These are phyloP conservation scores for Axea sp. DNA, from an alignment of 2,888 invertebrate species.

Conservation along the genomic window DNA sequence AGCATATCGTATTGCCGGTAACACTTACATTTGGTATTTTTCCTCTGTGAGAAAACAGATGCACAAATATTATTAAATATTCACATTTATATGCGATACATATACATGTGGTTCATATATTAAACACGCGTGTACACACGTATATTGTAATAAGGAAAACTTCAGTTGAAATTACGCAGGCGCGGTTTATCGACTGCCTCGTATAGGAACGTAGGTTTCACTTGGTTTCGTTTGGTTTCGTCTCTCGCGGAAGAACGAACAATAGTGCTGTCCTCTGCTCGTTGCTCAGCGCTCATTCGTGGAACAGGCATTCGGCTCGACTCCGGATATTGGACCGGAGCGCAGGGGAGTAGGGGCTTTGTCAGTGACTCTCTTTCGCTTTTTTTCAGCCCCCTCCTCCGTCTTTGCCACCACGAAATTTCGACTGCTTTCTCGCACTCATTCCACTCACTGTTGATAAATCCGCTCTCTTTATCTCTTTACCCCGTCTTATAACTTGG, in stretches of 20 bases:
- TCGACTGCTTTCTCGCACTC: conserved; percentile 24
- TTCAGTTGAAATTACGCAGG: conserved; percentile 67
- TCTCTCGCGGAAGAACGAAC: conserved; percentile 71
- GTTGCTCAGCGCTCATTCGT: conserved; percentile 65
- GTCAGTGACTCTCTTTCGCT: conserved; percentile 56
- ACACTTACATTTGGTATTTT: background rate
- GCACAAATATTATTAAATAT: conserved; percentile 6
- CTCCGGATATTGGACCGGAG: conserved; percentile 73
- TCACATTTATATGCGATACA: background rate
- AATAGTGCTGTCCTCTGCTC: conserved; percentile 69
- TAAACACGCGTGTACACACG: too few species aligned
- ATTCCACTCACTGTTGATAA: conserved; percentile 46
- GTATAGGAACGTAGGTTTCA: conserved; percentile 68
- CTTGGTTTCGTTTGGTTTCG: conserved; percentile 68
- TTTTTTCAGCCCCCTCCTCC: conserved; percentile 38
- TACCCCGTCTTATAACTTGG: conserved; percentile 53
- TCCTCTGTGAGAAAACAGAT: background rate
- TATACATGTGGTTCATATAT: too few species aligned
- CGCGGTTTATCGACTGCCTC: conserved; percentile 76
- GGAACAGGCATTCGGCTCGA: conserved; percentile 68
- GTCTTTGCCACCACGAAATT: conserved; percentile 52
- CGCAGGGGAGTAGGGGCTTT: conserved; percentile 69
- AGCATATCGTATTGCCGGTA: background rate
- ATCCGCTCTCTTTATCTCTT: conserved; percentile 54
- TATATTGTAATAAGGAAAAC: conserved; percentile 34